Evolutionary conservation across 2,888 invertebrate genomes (phyloP).

Genomic region (Perdita meconis): DNA sequence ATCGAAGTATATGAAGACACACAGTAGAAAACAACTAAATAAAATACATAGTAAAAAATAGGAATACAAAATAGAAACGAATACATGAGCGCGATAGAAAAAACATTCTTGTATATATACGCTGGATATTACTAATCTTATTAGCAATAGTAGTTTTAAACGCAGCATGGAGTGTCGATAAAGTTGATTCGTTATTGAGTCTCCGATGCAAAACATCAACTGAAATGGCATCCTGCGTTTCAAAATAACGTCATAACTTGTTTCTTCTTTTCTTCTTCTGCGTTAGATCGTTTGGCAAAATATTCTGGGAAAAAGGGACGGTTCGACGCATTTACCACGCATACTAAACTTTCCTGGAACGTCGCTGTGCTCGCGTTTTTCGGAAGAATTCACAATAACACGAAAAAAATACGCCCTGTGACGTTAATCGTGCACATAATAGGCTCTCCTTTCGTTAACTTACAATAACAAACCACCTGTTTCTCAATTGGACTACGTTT

Average conservation of each 20-base stretch:
- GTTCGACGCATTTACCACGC: neutral
- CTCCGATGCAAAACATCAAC: neutral
- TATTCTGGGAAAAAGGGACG: neutral
- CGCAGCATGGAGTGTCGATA: too few species aligned
- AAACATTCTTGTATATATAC: too few species aligned
- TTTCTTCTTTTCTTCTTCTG: neutral
- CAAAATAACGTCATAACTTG: neutral
- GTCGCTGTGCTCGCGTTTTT: slow-evolving; percentile 1
- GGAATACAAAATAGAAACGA: too few species aligned
- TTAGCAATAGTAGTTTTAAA: too few species aligned
- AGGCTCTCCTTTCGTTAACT: neutral
- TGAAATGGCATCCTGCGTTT: neutral
- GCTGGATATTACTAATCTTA: too few species aligned
- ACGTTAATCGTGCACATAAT: neutral
- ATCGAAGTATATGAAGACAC: too few species aligned
- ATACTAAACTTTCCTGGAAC: slow-evolving; percentile 30
- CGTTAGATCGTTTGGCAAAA: slow-evolving; percentile 15
- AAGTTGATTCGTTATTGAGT: too few species aligned
- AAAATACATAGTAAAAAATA: too few species aligned
- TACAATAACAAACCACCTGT: too few species aligned
- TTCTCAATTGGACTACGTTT: too few species aligned
- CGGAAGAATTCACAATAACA: neutral
- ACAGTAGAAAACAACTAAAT: too few species aligned
- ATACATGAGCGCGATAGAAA: too few species aligned
- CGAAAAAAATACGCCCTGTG: neutral